Conservation (phyloP, 2,113 vertebrate species). For the Corvus cornix region DNA sequence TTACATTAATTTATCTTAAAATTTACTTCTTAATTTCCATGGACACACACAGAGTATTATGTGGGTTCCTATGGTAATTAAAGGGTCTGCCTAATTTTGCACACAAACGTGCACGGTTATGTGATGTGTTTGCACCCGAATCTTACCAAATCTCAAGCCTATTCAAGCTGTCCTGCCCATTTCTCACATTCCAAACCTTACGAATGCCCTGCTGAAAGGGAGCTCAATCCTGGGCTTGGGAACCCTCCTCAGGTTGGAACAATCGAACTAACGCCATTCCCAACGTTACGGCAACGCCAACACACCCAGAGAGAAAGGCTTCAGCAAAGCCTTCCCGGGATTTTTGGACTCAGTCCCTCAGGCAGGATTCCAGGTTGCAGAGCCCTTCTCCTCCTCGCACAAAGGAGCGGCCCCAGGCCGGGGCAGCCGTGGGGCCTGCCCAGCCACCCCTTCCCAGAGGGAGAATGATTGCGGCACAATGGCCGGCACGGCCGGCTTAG, state of each 20-base stretch:
- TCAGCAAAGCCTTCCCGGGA: not conserved
- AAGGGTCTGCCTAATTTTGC: not conserved
- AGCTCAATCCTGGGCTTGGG: not conserved
- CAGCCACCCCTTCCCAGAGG: conserved; percentile 51
- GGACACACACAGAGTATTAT: not conserved
- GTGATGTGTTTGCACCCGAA: not conserved
- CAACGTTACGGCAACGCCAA: not conserved
- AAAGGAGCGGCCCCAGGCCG: not conserved
- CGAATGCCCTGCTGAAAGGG: not conserved
- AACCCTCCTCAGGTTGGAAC: not conserved
- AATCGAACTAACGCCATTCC: not conserved
- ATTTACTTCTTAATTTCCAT: not conserved
- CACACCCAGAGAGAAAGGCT: not conserved
- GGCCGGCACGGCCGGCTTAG: conserved; percentile 73
- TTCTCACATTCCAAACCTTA: not conserved
- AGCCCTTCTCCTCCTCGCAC: conserved; percentile 45
- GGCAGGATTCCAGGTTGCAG: conserved; percentile 4
- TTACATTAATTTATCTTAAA: not conserved
- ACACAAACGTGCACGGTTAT: accelerated
- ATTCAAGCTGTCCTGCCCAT: not conserved
- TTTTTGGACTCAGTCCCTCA: not conserved
- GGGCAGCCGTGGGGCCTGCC: not conserved
- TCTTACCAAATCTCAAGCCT: not conserved
- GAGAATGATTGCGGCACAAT: conserved; percentile 76
- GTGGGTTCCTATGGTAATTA: not conserved